Base-by-base conservation (phyloP, 2,888 invertebrate species). In the Andrena praecox region DNA sequence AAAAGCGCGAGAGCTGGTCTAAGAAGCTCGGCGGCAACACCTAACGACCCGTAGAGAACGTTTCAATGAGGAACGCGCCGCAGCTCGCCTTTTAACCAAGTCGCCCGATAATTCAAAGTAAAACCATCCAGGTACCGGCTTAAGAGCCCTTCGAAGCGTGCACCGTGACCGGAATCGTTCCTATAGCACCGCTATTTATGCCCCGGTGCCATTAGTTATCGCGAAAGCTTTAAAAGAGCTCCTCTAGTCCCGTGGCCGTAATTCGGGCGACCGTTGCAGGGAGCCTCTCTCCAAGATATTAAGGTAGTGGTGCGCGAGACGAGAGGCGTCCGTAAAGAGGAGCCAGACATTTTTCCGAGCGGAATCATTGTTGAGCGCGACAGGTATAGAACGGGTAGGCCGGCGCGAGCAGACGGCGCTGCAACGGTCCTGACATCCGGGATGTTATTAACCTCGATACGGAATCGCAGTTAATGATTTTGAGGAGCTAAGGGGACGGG, bases 191-290 rank as follows among this genome's bases (percentile, higher is more conserved):
- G 42, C 70, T 78, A 86, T 89, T 87, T 88, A 87, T 85, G 81
- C 77, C 67, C 80, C 62, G 16, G 76, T 64, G 75, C 90, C 91
- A 91, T 91, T 91, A 90, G 90, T 90, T 91, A 91, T 92, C 91
- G 88, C 87, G 66, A 84, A 89, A 88, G 81, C 83, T 83, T 80
- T 85, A 78, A 85, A 84, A 90, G 88, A 86, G 85, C 79, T 77
- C 42, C 87, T 84, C 80, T 80, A 88, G 82, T 86, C 33, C 56
- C 60, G 5, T 50, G 7, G 3, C 64, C 31, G 52, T 71, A 71
- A 80, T 72, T 75, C 50, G 64, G 69, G 29, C 33, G 68, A 6
- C 31, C 12, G 2, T 7, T 48, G 52, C 20, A 66, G 73, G 50
- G 8, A 64, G 24, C 72, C 77, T 81, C 72, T 77, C 56, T 56